Conservation (phyloP, 2,113 vertebrate genomes). For the Eulemur rufifrons region DNA sequence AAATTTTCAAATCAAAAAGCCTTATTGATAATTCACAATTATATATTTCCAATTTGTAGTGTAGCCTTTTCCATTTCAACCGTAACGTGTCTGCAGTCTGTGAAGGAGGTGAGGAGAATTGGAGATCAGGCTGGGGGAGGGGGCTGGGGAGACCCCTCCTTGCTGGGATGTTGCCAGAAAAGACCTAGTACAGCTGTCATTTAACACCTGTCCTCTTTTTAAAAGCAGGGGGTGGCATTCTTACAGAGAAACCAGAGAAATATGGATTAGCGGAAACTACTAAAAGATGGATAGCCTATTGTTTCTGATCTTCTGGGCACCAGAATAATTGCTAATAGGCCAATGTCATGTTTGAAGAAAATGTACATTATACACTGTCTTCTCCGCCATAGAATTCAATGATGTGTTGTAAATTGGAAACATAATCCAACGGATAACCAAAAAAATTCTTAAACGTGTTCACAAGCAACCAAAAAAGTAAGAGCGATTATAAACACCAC, state of each 20-base stretch:
- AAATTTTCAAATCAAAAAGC: neutral
- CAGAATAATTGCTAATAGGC: slow-evolving; percentile 66
- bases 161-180: slow-evolving; percentile 53
- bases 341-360: slow-evolving; percentile 58
- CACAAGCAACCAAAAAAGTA: neutral
- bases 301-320: slow-evolving; percentile 61
- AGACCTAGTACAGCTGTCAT: slow-evolving; percentile 71
- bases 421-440: neutral
- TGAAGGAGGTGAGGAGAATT: slow-evolving; percentile 36
- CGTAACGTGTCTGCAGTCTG: neutral
- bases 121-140: neutral
- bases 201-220: slow-evolving; percentile 74
- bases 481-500: neutral
- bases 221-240: slow-evolving; percentile 69
- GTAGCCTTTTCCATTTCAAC: neutral
- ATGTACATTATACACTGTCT: neutral
- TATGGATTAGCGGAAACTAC: slow-evolving; percentile 60
- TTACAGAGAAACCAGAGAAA: slow-evolving; percentile 76
- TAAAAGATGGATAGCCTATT: slow-evolving; percentile 73
- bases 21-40: neutral
- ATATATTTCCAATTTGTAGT: neutral
- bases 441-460: slow-evolving; percentile 7
- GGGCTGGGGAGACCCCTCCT: neutral
- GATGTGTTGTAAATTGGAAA: slow-evolving; percentile 1
- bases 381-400: neutral